Evolutionary conservation across 2,888 invertebrate genomes (phyloP), one percentile per base, ranked within the genome.

Genomic region (Nudaria mundana): DNA sequence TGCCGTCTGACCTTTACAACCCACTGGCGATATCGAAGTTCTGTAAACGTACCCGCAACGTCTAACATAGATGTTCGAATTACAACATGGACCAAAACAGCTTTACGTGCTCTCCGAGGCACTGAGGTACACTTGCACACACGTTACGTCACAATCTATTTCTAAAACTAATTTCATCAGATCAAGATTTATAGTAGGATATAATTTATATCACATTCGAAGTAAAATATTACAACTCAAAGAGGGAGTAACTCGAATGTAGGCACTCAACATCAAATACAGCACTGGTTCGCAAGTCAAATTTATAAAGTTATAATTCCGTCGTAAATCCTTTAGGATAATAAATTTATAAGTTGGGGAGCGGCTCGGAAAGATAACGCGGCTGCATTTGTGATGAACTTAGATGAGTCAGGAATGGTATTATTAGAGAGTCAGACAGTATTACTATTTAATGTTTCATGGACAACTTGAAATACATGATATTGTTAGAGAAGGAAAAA

Each of bases 271-370:
- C 28, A 39, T 28, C 39, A 37, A 25, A 37, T 37, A 11, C 59
- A 49, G 64, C 63, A 62, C 44, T 52, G 60, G 51, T 23, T 37
- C 18, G 35, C 50, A 52, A 69, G 64, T 66, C 63, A 65, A 68
- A 76, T 67, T 76, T 69, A 42, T 52, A 59, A 77, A 78, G 68
- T 77, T 76, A 74, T 75, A 78, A 80, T 76, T 71, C 68, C 49
- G 40, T 58, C 76, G 70, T 79, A 78, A 81, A 81, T 80, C 81
- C 76, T 78, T 71, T 66, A 75, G 72, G 66, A 73, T 76, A 70
- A 79, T 79, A 77, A 79, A 77, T 80, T 76, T 81, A 76, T 78
- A 77, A 80, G 76, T 81, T 72, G 63, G 61, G 51, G 52, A 55
- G 64, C 48, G 63, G 71, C 61, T 65, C 52, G 65, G 70, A 68